A percentile compares a stretch with the other conserved stretches of the same genome.
Evolutionary conservation across 2,797 vertebrate genomes (phyloP).

Genomic region (Poecilia velifera): DNA sequence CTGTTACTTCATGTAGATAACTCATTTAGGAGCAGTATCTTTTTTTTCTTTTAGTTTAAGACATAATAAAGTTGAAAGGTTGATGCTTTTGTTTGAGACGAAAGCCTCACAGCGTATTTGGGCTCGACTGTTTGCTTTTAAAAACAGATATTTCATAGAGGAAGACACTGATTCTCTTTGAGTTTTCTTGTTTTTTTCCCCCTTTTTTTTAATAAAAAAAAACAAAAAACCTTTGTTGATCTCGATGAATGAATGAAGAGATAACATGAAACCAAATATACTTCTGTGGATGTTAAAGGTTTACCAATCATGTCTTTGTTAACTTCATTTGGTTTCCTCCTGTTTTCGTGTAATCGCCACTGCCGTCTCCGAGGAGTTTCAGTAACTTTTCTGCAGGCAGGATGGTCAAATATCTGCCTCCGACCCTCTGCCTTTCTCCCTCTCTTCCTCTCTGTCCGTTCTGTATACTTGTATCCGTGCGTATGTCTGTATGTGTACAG

Average conservation of each 20-base stretch:
- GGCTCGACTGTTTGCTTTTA: slow-evolving; percentile 32
- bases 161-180: slow-evolving; percentile 65
- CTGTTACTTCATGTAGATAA: slow-evolving; percentile 65
- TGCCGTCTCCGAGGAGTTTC: slow-evolving; percentile 78
- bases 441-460: slow-evolving; percentile 52
- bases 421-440: slow-evolving; percentile 64
- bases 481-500: slow-evolving; percentile 67
- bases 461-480: slow-evolving; percentile 68
- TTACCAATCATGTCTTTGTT: slow-evolving; percentile 70
- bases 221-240: slow-evolving; percentile 17
- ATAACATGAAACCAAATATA: slow-evolving; percentile 84
- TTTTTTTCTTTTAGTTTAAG: slow-evolving; percentile 44
- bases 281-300: slow-evolving; percentile 78
- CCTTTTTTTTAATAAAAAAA: slow-evolving; percentile 11
- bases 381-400: slow-evolving; percentile 72
- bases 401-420: slow-evolving; percentile 68
- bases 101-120: slow-evolving; percentile 30
- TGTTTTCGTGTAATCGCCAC: slow-evolving; percentile 75
- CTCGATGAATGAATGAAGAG: slow-evolving; percentile 80
- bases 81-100: slow-evolving; percentile 24
- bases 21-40: slow-evolving; percentile 69
- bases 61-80: slow-evolving; percentile 25
- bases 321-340: slow-evolving; percentile 52
- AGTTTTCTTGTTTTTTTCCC: slow-evolving; percentile 46
- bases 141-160: slow-evolving; percentile 11